Base-by-base conservation (phyloP, 2,113 vertebrate species). In the Xyliphius kryptos region DNA sequence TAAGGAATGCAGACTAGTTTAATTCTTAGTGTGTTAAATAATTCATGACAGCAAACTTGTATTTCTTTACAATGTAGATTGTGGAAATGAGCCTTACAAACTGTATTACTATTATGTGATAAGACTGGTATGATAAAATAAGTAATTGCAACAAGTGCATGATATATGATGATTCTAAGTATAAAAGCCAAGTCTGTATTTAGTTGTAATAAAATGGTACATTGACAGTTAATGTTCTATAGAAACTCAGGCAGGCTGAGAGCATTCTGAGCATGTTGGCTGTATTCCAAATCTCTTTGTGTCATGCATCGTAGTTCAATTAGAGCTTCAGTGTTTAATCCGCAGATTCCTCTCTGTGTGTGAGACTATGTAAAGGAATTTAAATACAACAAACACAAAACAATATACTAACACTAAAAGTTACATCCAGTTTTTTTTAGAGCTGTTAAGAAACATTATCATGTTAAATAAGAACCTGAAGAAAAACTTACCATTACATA, bases 401-500 rank as follows among this genome's bases (percentile, higher is more conserved):
- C 9, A 48, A 37, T 21, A n/a, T 15, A 20, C 2, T 37, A 9
- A 16, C 47, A 32, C 14, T 26, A n/a, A 22, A 21, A 10, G 0
- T 6, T 16, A 63, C 13, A 17, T 19, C 46, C 11, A 49, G 14
- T 32, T 32, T 32, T 32, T 32, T 32, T 32, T 32, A 32, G 26
- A 32, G 26, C 26, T 32, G 26, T 32, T 32, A 32, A 32, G n/a
- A n/a, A 32, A 32, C 26, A 32, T 32, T 32, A n/a, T n/a, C 7
- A 32, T 32, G 4, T 13, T 9, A 16, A 11, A 51, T 9, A 40
- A 22, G 9, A 6, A 52, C n/a, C 41, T 14, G 19, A 5, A n/a
- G 14, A 19, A 7, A 54, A 44, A 14, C 76, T 77, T 51, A 86
- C 83, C 79, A 85, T 85, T n/a, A 87, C 83, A 49, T 87, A 86